Evolutionary conservation across 2,888 invertebrate genomes (phyloP).

Genomic region (Lepidocyrtoides sp.): DNA sequence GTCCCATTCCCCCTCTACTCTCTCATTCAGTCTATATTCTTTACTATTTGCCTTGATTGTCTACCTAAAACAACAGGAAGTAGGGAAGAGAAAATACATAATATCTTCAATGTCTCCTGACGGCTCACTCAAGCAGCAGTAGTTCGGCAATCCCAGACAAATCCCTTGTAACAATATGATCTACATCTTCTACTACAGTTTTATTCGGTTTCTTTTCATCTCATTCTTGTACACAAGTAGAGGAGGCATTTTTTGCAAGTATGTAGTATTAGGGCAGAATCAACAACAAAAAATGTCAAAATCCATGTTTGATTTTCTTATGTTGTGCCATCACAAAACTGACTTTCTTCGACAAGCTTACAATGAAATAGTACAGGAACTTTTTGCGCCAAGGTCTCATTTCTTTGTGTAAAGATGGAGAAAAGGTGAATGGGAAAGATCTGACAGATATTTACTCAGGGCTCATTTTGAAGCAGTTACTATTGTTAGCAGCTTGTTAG

Average conservation of each 20-base stretch:
- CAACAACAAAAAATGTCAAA: slow-evolving; percentile 64
- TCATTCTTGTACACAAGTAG: neutral
- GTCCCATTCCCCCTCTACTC: neutral
- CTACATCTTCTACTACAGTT: slow-evolving; percentile 11
- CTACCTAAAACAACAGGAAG: slow-evolving; percentile 8
- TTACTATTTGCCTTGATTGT: neutral
- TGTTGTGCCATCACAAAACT: neutral
- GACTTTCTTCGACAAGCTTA: neutral
- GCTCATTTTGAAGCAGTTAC: neutral
- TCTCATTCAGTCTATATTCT: neutral
- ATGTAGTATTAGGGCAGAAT: slow-evolving; percentile 37
- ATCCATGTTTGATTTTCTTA: slow-evolving; percentile 60
- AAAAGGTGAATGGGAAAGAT: slow-evolving; percentile 33
- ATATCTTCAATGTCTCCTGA: slow-evolving; percentile 35
- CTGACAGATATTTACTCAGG: slow-evolving; percentile 49
- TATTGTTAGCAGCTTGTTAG: no score
- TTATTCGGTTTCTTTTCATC: slow-evolving; percentile 20
- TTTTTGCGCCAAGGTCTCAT: neutral
- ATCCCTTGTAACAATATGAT: slow-evolving; percentile 68
- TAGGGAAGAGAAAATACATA: neutral
- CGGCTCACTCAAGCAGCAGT: slow-evolving; percentile 43
- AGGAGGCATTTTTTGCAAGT: neutral
- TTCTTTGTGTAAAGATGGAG: neutral
- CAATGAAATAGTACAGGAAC: neutral
- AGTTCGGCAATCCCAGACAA: slow-evolving; percentile 43